A percentile compares a stretch with the other conserved stretches of the same genome.
Evolutionary conservation across 2,113 vertebrate species (phyloP).

Genomic region (Myotis yumanensis): DNA sequence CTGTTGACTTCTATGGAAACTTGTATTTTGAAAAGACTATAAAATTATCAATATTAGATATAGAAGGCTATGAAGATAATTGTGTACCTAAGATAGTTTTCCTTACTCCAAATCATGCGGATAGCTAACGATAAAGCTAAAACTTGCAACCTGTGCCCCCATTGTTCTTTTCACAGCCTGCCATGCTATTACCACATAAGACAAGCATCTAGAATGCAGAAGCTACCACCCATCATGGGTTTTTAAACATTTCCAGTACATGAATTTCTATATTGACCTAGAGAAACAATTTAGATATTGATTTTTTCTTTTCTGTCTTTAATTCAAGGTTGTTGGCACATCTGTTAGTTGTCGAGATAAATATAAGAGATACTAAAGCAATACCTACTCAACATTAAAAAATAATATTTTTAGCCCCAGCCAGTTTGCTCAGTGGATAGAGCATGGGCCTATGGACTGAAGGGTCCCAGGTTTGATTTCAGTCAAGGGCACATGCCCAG

Average conservation of each 20-base stretch:
- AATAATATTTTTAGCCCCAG: not conserved
- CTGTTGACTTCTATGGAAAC: not conserved
- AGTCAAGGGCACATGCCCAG: too few relatives aligned
- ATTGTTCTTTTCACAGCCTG: not conserved
- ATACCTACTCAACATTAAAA: not conserved
- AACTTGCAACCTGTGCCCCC: not conserved
- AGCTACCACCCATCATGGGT: not conserved
- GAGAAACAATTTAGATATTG: not conserved
- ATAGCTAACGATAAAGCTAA: too few relatives aligned
- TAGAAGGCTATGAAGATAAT: not conserved
- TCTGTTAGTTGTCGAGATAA: not conserved
- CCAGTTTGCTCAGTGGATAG: too few relatives aligned
- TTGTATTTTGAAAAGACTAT: not conserved
- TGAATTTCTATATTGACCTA: slow-evolving; percentile 6
- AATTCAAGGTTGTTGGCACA: not conserved
- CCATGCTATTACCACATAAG: fast-evolving
- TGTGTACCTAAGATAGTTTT: not conserved
- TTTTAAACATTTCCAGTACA: not conserved
- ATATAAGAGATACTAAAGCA: not conserved
- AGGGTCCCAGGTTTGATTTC: too few relatives aligned
- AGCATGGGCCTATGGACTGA: too few relatives aligned
- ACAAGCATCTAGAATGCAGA: not conserved
- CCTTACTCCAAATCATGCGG: not conserved
- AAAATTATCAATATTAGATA: not conserved
- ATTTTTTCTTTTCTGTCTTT: not conserved